phyloP scores from a whole-genome alignment of 1,140 invertebrate species.

The Drosophila setifemur region DNA sequence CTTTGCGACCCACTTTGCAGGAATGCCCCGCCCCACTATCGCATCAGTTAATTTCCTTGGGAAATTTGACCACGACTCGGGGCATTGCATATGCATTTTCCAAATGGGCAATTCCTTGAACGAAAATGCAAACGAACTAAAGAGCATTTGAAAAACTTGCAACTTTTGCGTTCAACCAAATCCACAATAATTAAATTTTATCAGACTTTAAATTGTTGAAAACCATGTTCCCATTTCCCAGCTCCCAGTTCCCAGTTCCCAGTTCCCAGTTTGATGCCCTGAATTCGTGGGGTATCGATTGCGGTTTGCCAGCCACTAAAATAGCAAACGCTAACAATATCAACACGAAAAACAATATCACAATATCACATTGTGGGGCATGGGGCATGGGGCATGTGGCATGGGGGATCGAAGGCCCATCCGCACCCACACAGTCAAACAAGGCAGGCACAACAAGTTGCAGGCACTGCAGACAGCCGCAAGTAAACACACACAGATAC shows the following conservation, averaged over 20 bases:
- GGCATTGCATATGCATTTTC: constrained; percentile 19
- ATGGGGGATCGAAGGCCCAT: constrained; percentile 13
- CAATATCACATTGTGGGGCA: neutral
- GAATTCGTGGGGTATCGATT: constrained; percentile 27
- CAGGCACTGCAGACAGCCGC: neutral
- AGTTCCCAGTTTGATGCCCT: too few relatives aligned
- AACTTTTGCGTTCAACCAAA: too few relatives aligned
- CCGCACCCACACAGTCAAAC: constrained; percentile 8
- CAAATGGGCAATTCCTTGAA: constrained; percentile 1
- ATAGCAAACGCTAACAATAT: constrained; percentile 1
- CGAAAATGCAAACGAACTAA: neutral
- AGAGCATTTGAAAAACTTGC: too few relatives aligned
- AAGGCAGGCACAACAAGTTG: constrained; percentile 18
- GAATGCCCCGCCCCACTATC: neutral
- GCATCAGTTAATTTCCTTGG: constrained; percentile 3
- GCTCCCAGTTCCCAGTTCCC: too few relatives aligned
- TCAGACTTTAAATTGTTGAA: too few relatives aligned
- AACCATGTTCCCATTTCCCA: too few relatives aligned
- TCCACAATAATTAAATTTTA: too few relatives aligned
- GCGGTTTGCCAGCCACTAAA: constrained; percentile 9
- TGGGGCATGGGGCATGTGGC: neutral
- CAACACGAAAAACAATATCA: neutral
- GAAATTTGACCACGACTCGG: constrained; percentile 1
- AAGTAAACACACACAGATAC: neutral
- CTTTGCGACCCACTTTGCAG: neutral